Evolutionary conservation across 2,888 invertebrate genomes (phyloP).

Genomic region (Eilema griseolum): DNA sequence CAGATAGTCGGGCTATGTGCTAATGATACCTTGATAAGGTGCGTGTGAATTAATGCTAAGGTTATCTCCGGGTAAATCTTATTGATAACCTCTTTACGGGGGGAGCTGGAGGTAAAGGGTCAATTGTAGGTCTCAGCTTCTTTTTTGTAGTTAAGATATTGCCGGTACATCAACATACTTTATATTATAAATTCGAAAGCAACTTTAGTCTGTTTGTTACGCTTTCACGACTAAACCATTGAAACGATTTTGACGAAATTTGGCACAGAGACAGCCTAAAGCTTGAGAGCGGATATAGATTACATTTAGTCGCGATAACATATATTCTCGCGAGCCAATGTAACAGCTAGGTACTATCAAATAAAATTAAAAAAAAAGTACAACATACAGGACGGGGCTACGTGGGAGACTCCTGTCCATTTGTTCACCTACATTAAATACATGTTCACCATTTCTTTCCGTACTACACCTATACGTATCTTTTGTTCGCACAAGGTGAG

Average conservation of each 20-base stretch:
- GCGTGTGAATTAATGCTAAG: conserved; percentile 12
- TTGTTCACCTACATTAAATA: not conserved
- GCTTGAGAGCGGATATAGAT: no score
- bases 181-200: no score
- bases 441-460: not conserved
- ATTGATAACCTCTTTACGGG: not conserved
- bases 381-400: no score
- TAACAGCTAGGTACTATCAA: no score
- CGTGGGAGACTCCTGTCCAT: not conserved
- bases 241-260: no score
- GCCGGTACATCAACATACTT: no score
- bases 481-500: conserved; percentile 49
- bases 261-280: no score
- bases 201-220: no score
- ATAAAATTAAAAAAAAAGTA: no score
- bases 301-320: no score
- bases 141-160: not conserved
- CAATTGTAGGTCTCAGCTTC: not conserved
- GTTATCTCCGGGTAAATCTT: not conserved
- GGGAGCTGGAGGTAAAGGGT: not conserved
- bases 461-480: conserved; percentile 8
- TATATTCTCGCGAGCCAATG: no score
- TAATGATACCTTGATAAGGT: conserved; percentile 36
- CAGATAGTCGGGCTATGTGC: conserved; percentile 24
- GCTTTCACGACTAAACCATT: no score